Percentiles rank a stretch among this genome's conserved stretches.
Conservation (phyloP, 1,140 invertebrate genomes). For the Adoxophyes honmai region DNA sequence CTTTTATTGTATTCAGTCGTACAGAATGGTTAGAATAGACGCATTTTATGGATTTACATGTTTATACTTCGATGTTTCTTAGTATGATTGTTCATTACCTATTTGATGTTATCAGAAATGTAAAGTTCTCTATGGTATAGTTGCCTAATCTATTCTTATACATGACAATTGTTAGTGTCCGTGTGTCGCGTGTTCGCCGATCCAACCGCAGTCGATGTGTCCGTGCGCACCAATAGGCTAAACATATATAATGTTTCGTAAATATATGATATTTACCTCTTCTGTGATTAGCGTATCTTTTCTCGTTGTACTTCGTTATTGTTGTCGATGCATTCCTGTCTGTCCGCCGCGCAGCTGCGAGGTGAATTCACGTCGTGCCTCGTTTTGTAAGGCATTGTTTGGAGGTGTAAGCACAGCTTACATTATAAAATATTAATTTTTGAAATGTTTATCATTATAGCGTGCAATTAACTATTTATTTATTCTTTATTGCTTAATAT, state of each 20-base stretch:
- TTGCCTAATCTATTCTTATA: conserved; percentile 5
- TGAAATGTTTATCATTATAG: conserved; percentile 59
- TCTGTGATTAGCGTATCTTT: conserved; percentile 65
- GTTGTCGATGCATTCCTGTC: conserved; percentile 66
- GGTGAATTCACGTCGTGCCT: conserved; percentile 44
- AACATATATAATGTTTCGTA: conserved; percentile 38
- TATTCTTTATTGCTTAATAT: conserved; percentile 68
- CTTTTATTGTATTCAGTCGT: conserved; percentile 39
- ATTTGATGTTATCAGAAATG: conserved; percentile 54
- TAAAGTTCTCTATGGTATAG: conserved; percentile 23
- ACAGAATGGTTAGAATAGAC: conserved; percentile 41
- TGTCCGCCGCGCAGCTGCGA: neutral
- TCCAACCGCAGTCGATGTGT: neutral
- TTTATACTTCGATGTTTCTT: conserved; percentile 54
- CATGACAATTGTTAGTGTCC: neutral
- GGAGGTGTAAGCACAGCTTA: conserved; percentile 53
- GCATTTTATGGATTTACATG: conserved; percentile 48
- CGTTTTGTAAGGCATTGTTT: conserved; percentile 36
- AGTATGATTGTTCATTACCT: conserved; percentile 52
- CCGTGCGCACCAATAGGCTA: conserved; percentile 36
- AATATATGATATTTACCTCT: conserved; percentile 67
- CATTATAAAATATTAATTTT: conserved; percentile 51
- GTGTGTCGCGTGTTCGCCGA: neutral
- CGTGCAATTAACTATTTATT: conserved; percentile 73
- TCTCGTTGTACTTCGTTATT: conserved; percentile 54